A percentile compares a stretch with the other conserved stretches of the same genome.
phyloP scores from a whole-genome alignment of 2,113 vertebrate species.

The Neodon shergylaensis region DNA sequence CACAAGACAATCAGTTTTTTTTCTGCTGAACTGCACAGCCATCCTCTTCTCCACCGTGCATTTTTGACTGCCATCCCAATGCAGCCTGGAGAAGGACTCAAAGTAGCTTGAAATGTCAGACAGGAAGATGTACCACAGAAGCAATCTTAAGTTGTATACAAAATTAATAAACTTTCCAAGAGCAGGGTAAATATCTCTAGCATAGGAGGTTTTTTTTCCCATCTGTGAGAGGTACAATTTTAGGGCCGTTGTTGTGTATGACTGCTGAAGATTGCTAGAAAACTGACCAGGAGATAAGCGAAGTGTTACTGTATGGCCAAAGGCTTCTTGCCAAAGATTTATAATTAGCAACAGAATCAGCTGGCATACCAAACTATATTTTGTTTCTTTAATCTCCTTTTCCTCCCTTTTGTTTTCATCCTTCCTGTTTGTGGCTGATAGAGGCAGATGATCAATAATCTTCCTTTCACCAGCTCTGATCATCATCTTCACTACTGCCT shows the following conservation, averaged over 20 bases:
- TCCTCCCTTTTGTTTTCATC: constrained; percentile 71
- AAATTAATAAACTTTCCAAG: constrained; percentile 41
- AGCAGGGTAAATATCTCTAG: neutral
- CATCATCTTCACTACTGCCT: constrained; percentile 71
- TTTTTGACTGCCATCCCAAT: neutral
- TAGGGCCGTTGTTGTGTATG: constrained; percentile 9
- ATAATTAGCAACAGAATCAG: constrained; percentile 77
- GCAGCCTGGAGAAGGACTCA: neutral
- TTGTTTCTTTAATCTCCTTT: constrained; percentile 75
- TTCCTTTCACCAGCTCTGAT: constrained; percentile 74
- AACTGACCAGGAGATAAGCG: constrained; percentile 61
- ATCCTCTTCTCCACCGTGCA: neutral
- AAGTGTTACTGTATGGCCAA: constrained; percentile 47
- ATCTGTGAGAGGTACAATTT: neutral
- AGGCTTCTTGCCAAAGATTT: constrained; percentile 66
- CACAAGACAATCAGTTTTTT: neutral
- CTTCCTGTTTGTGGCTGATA: constrained; percentile 74
- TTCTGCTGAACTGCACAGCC: neutral
- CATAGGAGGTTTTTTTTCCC: constrained; percentile 5
- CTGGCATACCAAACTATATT: constrained; percentile 72
- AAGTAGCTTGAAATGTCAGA: neutral
- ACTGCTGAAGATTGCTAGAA: constrained; percentile 58
- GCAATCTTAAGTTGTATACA: neutral
- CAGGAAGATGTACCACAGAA: neutral
- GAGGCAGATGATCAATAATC: constrained; percentile 79